Evolutionary conservation across 2,888 invertebrate species (phyloP), one percentile per base, ranked within the genome.

Genomic region (Tinea pellionella): DNA sequence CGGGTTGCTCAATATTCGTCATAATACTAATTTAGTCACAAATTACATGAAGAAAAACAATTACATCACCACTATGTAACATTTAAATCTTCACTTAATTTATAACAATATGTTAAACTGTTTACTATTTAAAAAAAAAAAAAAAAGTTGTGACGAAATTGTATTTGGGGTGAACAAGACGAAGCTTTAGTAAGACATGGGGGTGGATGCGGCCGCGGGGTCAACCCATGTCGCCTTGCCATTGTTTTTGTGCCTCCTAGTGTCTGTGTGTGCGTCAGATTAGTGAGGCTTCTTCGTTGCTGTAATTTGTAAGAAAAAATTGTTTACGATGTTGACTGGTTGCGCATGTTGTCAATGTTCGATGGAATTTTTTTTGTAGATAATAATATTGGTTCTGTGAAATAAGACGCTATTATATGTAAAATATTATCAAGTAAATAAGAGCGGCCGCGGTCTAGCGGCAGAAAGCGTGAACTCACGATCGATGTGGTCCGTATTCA

Each of bases 201-300:
- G 75, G 74, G 75, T 79, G 80, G 80, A 73, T 81, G 82, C 70
- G 74, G 75, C 72, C 77, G 79, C 84, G 85, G 85, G 86, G 86
- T 86, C 85, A 86, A 84, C 84, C 85, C 63, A 60, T 63, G 84
- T 83, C 85, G 81, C 78, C 75, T 72, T 73, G 79, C 85, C 83
- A 82, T 86, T 86, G 86, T 86, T 85, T 61, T 83, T 82, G 82
- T 83, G 86, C 85, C 83, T 69, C 72, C 68, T 70, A 65, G 61
- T 60, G 63, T 66, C 18, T 41, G 43, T 62, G 51, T 61, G 61
- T 53, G 60, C 47, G 47, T 59, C 11, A 59, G 19, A 15, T 2
- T 19, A 53, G 56, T 53, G 19, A 60, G 30, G 42, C 41, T 60
- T 51, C 37, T 56, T 59, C 43, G 59, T 59, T 42, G 32, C 18